Percentiles rank a stretch among this genome's conserved stretches.
Evolutionary conservation across 2,113 vertebrate species (phyloP).

Genomic region (Phoxinus phoxinus): DNA sequence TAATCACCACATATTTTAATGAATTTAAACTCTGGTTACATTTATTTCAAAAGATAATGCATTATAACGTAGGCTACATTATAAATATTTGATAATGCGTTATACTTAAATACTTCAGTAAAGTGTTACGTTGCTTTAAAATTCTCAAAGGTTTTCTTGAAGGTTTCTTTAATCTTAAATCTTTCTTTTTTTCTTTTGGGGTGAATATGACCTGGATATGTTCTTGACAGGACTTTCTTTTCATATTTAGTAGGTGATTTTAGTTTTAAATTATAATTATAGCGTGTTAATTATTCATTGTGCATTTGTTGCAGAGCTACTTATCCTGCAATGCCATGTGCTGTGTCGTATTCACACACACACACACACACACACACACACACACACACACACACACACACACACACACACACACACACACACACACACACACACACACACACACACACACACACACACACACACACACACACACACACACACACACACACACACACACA

Average conservation of each 20-base stretch:
- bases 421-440: not conserved
- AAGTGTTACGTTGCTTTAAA: too few relatives aligned
- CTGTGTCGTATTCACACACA: not conserved
- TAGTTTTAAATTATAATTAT: not conserved
- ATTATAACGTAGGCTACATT: too few relatives aligned
- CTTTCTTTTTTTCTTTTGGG: too few relatives aligned
- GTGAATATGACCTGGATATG: not conserved
- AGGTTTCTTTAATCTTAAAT: too few relatives aligned
- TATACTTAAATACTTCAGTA: too few relatives aligned
- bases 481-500: not conserved
- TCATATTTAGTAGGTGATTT: not conserved
- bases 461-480: not conserved
- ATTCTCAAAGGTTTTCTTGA: too few relatives aligned
- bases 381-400: not conserved
- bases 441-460: too few relatives aligned
- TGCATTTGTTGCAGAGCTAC: not conserved
- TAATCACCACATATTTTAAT: too few relatives aligned
- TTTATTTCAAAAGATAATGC: too few relatives aligned
- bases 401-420: not conserved
- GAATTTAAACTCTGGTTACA: too few relatives aligned
- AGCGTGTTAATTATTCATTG: not conserved
- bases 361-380: not conserved
- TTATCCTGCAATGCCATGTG: not conserved
- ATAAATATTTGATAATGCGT: too few relatives aligned
- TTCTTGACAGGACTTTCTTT: not conserved